Conservation (phyloP, 2,888 invertebrate species). For the Rotaria macrura region DNA sequence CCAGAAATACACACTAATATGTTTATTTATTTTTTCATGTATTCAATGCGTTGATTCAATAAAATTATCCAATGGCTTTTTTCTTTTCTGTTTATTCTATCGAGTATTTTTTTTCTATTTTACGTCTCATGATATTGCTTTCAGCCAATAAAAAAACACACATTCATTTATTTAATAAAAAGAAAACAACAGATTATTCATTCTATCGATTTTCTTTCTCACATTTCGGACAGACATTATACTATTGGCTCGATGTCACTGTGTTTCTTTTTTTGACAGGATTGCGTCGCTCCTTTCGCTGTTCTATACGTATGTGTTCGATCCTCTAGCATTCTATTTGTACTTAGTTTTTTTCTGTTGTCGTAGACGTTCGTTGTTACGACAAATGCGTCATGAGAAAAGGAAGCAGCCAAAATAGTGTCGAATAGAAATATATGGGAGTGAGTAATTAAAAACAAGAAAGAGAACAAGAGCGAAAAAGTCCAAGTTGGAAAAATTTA, state of each 20-base stretch:
- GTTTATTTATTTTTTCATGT: neutral
- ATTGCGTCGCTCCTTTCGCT: too few relatives aligned
- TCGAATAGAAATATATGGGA: neutral
- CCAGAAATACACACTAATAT: neutral
- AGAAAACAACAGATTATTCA: too few relatives aligned
- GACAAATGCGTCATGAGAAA: neutral
- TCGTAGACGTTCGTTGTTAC: neutral
- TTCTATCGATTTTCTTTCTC: neutral
- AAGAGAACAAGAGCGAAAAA: neutral
- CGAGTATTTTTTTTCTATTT: too few relatives aligned
- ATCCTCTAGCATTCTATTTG: neutral
- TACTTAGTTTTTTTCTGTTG: neutral
- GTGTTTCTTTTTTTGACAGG: neutral
- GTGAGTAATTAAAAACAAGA: neutral
- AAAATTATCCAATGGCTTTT: neutral
- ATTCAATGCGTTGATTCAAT: neutral
- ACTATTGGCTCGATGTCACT: too few relatives aligned
- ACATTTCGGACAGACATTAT: too few relatives aligned
- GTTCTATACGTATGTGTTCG: neutral
- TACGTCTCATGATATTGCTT: too few relatives aligned
- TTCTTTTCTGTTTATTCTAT: neutral
- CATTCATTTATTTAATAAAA: too few relatives aligned
- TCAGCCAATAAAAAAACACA: too few relatives aligned
- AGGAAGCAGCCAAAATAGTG: neutral
- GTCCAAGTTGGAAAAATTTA: neutral